Conservation (phyloP, 2,113 vertebrate species). For the Pardalotus punctatus region DNA sequence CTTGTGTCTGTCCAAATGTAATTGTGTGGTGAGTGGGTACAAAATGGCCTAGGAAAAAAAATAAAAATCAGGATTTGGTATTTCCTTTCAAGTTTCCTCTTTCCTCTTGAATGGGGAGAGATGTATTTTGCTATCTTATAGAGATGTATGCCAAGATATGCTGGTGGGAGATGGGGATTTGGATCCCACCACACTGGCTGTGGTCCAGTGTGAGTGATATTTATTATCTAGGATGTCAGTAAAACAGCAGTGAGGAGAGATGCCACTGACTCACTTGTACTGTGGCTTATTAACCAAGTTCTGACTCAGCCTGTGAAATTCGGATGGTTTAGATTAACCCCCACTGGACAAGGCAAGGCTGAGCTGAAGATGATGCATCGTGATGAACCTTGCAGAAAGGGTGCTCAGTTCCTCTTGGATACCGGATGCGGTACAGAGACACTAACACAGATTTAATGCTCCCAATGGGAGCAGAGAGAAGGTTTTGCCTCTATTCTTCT, state of each 20-base stretch:
- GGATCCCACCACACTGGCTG: background rate
- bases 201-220: background rate
- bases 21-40: background rate
- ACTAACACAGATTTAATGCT: accelerated
- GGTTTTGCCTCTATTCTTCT: background rate
- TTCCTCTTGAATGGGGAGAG: background rate
- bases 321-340: background rate
- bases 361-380: background rate
- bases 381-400: background rate
- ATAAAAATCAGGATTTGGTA: background rate
- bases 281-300: background rate
- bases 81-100: background rate
- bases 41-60: background rate
- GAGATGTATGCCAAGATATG: background rate
- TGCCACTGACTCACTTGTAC: slow-evolving; percentile 17
- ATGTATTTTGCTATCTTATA: background rate
- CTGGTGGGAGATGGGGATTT: background rate
- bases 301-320: background rate
- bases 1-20: background rate
- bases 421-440: background rate
- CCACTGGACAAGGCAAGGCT: background rate
- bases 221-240: background rate
- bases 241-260: background rate
- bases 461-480: background rate
- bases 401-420: background rate